Evolutionary conservation across 2,797 vertebrate species (phyloP).

Genomic region (Sparidentex hasta): DNA sequence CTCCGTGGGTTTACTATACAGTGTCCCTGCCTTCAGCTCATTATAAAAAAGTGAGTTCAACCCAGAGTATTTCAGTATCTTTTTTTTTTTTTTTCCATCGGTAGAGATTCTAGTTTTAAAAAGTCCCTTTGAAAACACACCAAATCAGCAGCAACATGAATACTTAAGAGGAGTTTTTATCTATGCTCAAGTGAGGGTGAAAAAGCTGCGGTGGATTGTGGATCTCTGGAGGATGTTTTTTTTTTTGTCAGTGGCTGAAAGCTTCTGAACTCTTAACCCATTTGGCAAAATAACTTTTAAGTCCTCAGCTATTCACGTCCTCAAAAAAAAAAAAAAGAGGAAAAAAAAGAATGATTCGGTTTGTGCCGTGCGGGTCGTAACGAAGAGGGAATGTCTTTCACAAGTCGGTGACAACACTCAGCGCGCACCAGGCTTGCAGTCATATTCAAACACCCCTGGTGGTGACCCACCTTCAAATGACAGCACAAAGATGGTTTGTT

Average conservation of each 20-base stretch:
- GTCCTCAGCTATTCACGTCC: background rate
- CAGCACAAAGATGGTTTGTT: no score
- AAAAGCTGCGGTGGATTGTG: background rate
- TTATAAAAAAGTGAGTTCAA: constrained; percentile 1
- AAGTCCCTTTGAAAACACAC: background rate
- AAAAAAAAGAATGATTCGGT: background rate
- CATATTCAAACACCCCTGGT: background rate
- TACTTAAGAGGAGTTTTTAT: background rate
- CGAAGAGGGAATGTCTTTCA: background rate
- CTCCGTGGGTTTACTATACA: background rate
- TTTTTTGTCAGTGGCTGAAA: background rate
- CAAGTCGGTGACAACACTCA: background rate
- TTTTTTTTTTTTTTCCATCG: background rate
- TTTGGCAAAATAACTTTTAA: background rate
- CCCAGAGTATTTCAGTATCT: background rate
- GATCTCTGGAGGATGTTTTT: background rate
- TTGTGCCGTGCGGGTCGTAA: background rate
- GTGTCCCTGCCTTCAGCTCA: background rate
- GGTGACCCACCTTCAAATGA: background rate
- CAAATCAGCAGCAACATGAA: constrained; percentile 5
- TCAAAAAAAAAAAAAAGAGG: background rate
- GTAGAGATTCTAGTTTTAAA: constrained; percentile 1
- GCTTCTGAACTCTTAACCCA: constrained; percentile 11
- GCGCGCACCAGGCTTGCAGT: background rate
- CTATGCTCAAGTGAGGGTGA: background rate